Evolutionary conservation across 2,888 invertebrate genomes (phyloP).

Genomic region (Orchesella flavescens): DNA sequence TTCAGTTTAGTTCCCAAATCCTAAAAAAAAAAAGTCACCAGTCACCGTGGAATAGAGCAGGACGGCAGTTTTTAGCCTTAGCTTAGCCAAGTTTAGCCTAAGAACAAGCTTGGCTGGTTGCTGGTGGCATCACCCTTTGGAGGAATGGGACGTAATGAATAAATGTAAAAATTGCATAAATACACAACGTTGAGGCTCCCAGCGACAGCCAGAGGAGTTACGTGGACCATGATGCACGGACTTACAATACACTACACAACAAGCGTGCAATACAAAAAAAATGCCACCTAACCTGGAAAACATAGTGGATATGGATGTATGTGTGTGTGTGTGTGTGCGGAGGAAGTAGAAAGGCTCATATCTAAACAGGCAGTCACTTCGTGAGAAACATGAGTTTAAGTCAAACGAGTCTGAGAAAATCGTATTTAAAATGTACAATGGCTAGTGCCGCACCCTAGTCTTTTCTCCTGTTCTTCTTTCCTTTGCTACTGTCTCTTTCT

Average conservation of each 20-base stretch:
- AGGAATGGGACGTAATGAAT: conserved; percentile 16
- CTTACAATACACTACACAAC: neutral
- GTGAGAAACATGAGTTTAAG: conserved; percentile 25
- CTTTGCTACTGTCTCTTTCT: conserved; percentile 19
- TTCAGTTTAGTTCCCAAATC: conserved; percentile 18
- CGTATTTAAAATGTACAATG: neutral
- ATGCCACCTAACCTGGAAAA: too few species aligned
- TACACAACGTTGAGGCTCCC: conserved; percentile 25
- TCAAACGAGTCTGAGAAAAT: conserved; percentile 16
- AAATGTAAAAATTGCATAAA: conserved; percentile 31
- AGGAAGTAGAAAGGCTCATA: neutral
- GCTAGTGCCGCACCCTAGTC: conserved; percentile 52
- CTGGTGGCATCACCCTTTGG: conserved; percentile 7
- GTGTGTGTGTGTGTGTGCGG: too few species aligned
- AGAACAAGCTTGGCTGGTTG: neutral
- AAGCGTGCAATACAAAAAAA: too few species aligned
- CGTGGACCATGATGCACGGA: conserved; percentile 13
- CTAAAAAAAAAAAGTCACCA: conserved; percentile 25
- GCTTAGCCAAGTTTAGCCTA: too few species aligned
- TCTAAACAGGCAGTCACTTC: neutral
- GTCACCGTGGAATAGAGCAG: neutral
- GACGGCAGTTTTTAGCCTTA: neutral
- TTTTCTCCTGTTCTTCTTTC: conserved; percentile 36
- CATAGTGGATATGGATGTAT: too few species aligned
- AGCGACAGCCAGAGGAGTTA: conserved; percentile 28